phyloP scores from a whole-genome alignment of 2,797 vertebrate species.

The Margarornis squamiger region DNA sequence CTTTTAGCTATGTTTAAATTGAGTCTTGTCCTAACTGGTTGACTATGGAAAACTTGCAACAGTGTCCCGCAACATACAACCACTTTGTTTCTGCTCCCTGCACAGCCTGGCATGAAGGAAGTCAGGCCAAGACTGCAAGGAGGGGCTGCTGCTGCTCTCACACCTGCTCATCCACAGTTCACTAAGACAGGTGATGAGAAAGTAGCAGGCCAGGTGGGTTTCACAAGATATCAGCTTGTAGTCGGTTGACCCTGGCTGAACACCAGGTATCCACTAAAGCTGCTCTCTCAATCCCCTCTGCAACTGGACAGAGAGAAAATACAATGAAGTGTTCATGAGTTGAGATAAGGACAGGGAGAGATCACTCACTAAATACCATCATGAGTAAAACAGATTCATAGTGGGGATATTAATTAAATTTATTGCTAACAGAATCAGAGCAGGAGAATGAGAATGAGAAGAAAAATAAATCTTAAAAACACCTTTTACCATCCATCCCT shows the following conservation, averaged over 20 bases:
- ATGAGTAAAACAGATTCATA: not conserved
- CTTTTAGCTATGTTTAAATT: not conserved
- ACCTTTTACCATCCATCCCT: not conserved
- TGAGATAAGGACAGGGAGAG: not conserved
- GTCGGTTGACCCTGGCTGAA: not conserved
- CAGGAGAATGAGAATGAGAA: not conserved
- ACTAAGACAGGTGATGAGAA: not conserved
- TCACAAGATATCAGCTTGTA: not conserved
- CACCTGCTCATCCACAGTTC: not conserved
- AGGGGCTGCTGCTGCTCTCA: not conserved
- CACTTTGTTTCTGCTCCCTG: not conserved
- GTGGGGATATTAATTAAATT: not conserved
- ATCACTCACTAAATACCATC: not conserved
- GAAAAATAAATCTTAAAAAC: not conserved
- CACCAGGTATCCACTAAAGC: not conserved
- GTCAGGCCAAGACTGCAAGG: not conserved
- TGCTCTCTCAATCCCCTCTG: not conserved
- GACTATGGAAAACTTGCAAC: not conserved
- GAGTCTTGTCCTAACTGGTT: not conserved
- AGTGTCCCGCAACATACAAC: rapidly evolving
- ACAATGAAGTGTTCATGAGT: not conserved
- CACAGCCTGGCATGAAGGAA: not conserved
- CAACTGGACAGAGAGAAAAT: not conserved
- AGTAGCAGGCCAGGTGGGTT: not conserved
- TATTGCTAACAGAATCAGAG: not conserved